Base-by-base conservation (phyloP, 2,888 invertebrate species). In the Xylophagus ater region DNA sequence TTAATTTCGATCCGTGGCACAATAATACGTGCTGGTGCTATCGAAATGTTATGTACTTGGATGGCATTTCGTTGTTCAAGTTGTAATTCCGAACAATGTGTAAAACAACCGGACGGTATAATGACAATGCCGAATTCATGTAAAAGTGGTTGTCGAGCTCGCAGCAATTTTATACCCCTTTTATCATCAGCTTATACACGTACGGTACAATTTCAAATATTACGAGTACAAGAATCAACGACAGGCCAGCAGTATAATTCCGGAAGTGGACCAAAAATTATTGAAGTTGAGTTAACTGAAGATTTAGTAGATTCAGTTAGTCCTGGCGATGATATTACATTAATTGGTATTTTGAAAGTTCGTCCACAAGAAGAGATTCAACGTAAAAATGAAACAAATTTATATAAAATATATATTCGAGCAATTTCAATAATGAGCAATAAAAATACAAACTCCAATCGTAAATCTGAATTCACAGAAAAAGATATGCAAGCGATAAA, bases 291-390 rank as follows among this genome's bases (percentile, higher is more conserved):
- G 60, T 66, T 94, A 6, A 75, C 77, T 37, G 76, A 81, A 43
- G 89, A 90, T 64, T 67, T 93, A 30, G 87, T 89, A 2, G 81
- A 86, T 48, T 70, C 74, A 17, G 86, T 89, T 47, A 76, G 81
- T 47, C 87, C 92, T 9, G 94, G 94, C 2, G 90, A 93, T 67
- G 80, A 87, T 49, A 73, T 94, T 1, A 81, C 82, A 10, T 70
- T 94, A 8, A 83, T 83, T 40, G 96, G 94, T 21, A 74, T 90
- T 46, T 76, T 94, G 14, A 88, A 85, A 69, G 80, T 81, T n/a
- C 54, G 53, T 6, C 49, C 56, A 4, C 46, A 61, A 2, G 46
- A 52, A 18, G 52, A 45, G 3, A 38, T 35, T 10, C 47, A 42
- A 20, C 47, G 37, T 23, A 73, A 73, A 34, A 71, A 67, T 52